Evolutionary conservation across 2,888 invertebrate species (phyloP).

Genomic region (Yponomeuta malinellus): DNA sequence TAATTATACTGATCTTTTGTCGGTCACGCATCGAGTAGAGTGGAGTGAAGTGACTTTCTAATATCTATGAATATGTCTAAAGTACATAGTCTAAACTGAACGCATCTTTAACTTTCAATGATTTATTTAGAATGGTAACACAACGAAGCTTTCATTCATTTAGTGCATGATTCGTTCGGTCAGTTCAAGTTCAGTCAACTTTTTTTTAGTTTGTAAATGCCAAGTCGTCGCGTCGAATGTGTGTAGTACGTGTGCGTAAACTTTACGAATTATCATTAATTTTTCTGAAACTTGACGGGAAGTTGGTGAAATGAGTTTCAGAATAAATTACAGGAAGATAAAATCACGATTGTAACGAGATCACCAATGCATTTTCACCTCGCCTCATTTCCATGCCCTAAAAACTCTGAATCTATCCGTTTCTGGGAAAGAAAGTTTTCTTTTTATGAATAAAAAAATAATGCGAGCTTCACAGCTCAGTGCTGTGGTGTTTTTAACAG

Average conservation of each 20-base stretch:
- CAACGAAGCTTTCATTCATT: too few relatives aligned
- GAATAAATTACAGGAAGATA: neutral
- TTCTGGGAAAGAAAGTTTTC: slow-evolving; percentile 55
- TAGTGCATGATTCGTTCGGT: too few relatives aligned
- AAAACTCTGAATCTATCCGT: slow-evolving; percentile 31
- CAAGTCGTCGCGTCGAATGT: neutral
- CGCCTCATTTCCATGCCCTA: slow-evolving; percentile 41
- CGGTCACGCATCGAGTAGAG: too few relatives aligned
- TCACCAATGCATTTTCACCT: neutral
- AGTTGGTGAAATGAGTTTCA: neutral
- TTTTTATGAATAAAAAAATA: slow-evolving; percentile 38
- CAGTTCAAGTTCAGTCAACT: slow-evolving; percentile 1
- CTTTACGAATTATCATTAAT: neutral
- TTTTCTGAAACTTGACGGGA: neutral
- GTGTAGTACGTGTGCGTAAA: neutral
- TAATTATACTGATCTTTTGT: too few relatives aligned
- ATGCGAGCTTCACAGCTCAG: slow-evolving; percentile 36
- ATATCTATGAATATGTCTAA: too few relatives aligned
- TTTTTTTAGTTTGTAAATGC: slow-evolving; percentile 15
- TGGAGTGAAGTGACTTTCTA: too few relatives aligned
- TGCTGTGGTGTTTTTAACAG: slow-evolving; percentile 37
- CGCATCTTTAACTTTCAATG: too few relatives aligned
- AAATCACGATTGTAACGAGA: neutral
- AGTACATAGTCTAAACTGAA: too few relatives aligned
- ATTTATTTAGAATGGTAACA: too few relatives aligned